Evolutionary conservation across 2,113 vertebrate genomes (phyloP), one percentile per base, ranked within the genome.

Genomic region (Conger conger): DNA sequence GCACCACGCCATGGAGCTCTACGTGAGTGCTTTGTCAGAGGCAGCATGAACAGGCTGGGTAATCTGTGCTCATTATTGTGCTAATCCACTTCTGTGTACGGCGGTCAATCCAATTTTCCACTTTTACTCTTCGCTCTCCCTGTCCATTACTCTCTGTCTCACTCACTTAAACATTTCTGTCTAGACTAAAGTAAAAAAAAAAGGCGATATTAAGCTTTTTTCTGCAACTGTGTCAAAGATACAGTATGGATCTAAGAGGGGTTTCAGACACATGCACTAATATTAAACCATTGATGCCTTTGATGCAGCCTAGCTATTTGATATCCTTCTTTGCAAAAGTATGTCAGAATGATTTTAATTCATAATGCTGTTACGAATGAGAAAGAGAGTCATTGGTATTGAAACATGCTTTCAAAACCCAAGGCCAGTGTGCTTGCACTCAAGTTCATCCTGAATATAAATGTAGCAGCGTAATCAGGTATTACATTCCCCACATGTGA

Each of bases 101-200:
- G 33, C 50, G 53, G 83, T 87, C 85, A 87, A 85, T 87, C 86
- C 77, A 81, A 57, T 85, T 53, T 82, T 79, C 87, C 50, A 68
- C 76, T 38, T 37, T 16, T 35, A 50, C 16, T 83, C 42, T 30
- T 17, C 27, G 9, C 15, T 76, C 35, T 42, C 36, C 40, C 57
- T n/a, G 17, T 63, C 54, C 20, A 7, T 76, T 17, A 15, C 4
- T 37, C 15, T 76, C 42, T 40, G 33, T 60, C 50, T 45, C 57
- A 33, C 35, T 40, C 57, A 11, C 35, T 63, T n/a, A n/a, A 20
- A 50, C 27, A 57, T 35, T 85, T n/a, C 38, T 33, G 45, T 68
- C 57, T 81, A 60, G 40, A 42, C 82, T 76, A 20, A 42, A 42
- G 4, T 50, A 42, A n/a, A 20, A 78, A 36, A 80, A 18, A 20